Evolutionary conservation across 1,140 invertebrate genomes (phyloP).

Genomic region (Archegozetes longisetosus): DNA sequence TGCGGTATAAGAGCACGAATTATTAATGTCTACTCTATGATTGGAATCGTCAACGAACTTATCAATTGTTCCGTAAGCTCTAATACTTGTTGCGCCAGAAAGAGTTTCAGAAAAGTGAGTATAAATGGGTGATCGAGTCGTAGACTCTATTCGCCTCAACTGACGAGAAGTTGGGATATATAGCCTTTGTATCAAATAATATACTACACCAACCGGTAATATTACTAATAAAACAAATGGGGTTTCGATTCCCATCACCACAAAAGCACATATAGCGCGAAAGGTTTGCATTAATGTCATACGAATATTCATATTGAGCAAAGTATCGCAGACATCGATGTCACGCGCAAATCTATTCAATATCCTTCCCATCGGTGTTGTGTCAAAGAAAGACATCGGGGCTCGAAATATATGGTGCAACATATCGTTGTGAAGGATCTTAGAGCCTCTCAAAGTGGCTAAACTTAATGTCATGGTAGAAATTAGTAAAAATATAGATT

Average conservation of each 20-base stretch:
- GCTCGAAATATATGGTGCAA: conserved; percentile 41
- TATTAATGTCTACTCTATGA: conserved; percentile 13
- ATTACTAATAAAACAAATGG: conserved; percentile 67
- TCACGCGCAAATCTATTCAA: conserved; percentile 45
- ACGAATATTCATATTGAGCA: conserved; percentile 36
- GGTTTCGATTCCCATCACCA: conserved; percentile 43
- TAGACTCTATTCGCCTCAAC: conserved; percentile 35
- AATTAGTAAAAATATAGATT: conserved; percentile 30
- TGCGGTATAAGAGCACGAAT: conserved; percentile 30
- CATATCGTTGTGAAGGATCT: conserved; percentile 25
- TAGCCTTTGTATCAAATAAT: conserved; percentile 42
- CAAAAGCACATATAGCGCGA: conserved; percentile 63
- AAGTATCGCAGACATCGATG: conserved; percentile 32
- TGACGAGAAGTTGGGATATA: conserved; percentile 37
- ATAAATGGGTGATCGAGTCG: conserved; percentile 36
- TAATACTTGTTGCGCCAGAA: conserved; percentile 36
- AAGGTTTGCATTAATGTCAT: conserved; percentile 31
- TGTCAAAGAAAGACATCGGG: conserved; percentile 47
- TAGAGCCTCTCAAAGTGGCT: conserved; percentile 1
- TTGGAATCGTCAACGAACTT: conserved; percentile 5
- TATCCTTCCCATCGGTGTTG: conserved; percentile 47
- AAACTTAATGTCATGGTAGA: conserved; percentile 8
- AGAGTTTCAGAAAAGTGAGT: conserved; percentile 34
- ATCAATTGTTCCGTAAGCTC: conserved; percentile 33
- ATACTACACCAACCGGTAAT: conserved; percentile 63